Conservation (phyloP, 1,140 invertebrate genomes). For the Bacillus rossius region DNA sequence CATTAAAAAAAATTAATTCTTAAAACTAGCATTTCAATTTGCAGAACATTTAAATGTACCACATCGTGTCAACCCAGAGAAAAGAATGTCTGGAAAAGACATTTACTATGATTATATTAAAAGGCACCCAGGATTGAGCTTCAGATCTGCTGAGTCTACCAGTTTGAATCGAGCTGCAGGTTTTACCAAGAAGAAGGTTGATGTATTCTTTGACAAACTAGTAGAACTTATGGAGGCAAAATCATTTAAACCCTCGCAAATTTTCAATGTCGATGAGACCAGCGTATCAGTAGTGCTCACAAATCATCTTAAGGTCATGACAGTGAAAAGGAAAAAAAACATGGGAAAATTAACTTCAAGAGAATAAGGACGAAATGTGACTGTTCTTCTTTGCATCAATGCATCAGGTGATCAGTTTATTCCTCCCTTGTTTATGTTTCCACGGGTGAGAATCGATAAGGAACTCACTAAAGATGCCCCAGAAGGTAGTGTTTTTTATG, state of each 20-base stretch:
- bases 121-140: slow-evolving; percentile 1
- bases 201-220: slow-evolving; percentile 1
- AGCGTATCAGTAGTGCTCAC: neutral
- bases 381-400: no score
- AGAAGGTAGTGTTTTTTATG: no score
- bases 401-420: no score
- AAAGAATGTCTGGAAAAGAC: neutral
- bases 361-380: neutral
- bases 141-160: slow-evolving; percentile 1
- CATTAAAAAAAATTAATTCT: no score
- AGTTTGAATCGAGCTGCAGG: slow-evolving; percentile 1
- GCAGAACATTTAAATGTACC: no score
- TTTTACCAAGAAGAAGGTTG: neutral
- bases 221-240: neutral
- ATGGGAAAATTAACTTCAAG: neutral
- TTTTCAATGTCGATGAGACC: slow-evolving; percentile 5
- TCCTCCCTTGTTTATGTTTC: no score
- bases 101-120: slow-evolving; percentile 6
- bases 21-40: no score
- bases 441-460: no score
- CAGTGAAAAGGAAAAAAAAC: neutral
- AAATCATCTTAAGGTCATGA: neutral
- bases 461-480: no score
- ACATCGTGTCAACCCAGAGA: neutral
- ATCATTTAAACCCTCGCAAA: neutral